Evolutionary conservation across 2,888 invertebrate species (phyloP), one percentile per base, ranked within the genome.

Genomic region (Lasioglossum vierecki): DNA sequence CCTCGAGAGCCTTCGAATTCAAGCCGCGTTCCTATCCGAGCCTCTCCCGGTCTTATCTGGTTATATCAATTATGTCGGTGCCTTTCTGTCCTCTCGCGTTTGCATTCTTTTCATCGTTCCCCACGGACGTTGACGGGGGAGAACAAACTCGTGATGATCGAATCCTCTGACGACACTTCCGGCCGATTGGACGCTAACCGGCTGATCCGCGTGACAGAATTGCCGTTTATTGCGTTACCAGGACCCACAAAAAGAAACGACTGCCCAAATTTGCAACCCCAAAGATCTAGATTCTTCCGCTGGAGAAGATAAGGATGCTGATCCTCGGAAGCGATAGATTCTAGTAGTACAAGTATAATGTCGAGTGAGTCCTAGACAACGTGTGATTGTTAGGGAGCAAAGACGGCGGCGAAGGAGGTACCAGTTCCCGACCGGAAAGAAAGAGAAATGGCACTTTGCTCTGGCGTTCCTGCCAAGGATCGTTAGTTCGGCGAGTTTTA

Each of bases 31-130:
- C 85, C 81, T 86, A 70, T 79, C 81, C 80, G 72, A 76, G 76
- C 63, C 76, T 76, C 73, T 60, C 46, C 22, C 79, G 49, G 72
- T 83, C 85, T 90, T 91, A 90, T 90, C 91, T 87, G 82, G 83
- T 87, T 86, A 83, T 89, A 91, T 90, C 90, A 90, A 90, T 90
- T 90, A 91, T 84, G 83, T 76, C 86, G 86, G 83, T 77, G 73
- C 76, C 83, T 82, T 80, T 84, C 82, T 84, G 78, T 71, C 68
- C 79, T 35, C 53, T 66, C 78, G 68, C 83, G 73, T 83, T 82
- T 75, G 76, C 83, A 84, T 87, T 80, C 83, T 82, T 87, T 76
- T 82, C 84, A 63, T 79, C 44, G 76, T 68, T 46, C 35, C 39
- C 15, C 49, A 6, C 15, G 57, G 66, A 26, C 80, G 63, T 76